phyloP scores from a whole-genome alignment of 1,140 invertebrate genomes.

The Euwallacea similis region DNA sequence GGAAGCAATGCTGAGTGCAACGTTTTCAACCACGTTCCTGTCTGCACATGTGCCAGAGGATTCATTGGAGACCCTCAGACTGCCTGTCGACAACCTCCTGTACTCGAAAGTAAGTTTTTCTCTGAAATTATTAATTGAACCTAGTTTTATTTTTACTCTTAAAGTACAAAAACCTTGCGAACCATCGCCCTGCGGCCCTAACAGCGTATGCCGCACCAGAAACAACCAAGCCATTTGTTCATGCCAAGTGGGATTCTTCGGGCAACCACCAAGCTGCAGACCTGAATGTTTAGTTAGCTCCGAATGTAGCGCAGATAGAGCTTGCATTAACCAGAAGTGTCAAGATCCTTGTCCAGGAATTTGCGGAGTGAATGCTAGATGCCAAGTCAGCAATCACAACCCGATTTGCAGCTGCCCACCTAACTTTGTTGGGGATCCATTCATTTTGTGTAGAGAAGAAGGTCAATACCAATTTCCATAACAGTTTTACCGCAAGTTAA shows the following conservation, averaged over 20 bases:
- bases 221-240: conserved; percentile 76
- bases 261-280: conserved; percentile 73
- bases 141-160: conserved; percentile 20
- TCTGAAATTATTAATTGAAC: background rate
- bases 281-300: conserved; percentile 79
- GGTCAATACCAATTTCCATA: conserved; percentile 2
- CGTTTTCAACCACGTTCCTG: conserved; percentile 79
- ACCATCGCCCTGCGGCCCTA: conserved; percentile 78
- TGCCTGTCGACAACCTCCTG: conserved; percentile 66
- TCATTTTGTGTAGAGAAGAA: conserved; percentile 73
- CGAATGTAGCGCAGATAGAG: conserved; percentile 70
- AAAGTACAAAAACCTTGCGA: conserved; percentile 70
- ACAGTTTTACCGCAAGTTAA: background rate
- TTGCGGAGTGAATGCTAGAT: conserved; percentile 77
- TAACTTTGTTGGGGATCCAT: conserved; percentile 78
- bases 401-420: conserved; percentile 81
- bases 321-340: conserved; percentile 81
- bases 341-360: conserved; percentile 77
- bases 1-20: conserved; percentile 76
- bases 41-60: conserved; percentile 74
- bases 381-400: conserved; percentile 80
- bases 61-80: conserved; percentile 81
- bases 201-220: conserved; percentile 73
- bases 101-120: conserved; percentile 54
- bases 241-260: conserved; percentile 74